phyloP scores from a whole-genome alignment of 2,113 vertebrate species.

The Manacus vitellinus region DNA sequence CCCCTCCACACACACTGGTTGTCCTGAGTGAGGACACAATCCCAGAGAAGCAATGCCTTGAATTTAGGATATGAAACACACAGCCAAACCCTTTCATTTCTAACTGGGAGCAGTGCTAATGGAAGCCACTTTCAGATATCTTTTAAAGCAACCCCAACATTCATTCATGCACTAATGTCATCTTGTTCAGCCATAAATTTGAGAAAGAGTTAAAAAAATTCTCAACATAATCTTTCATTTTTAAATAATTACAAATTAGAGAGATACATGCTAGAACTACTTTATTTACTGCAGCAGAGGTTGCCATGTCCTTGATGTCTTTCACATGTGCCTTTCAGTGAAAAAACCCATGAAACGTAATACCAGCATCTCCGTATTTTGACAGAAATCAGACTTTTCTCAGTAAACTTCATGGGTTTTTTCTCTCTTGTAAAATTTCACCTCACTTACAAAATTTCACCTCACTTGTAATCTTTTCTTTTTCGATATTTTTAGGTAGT shows the following conservation, averaged over 20 bases:
- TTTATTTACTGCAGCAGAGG: not conserved
- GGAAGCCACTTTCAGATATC: not conserved
- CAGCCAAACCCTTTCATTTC: not conserved
- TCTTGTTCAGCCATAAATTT: not conserved
- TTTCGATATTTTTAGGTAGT: not conserved
- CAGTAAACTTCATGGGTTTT: not conserved
- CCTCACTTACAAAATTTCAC: not conserved
- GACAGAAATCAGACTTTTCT: not conserved
- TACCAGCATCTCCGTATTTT: not conserved
- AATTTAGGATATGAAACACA: not conserved
- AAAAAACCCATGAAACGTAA: not conserved
- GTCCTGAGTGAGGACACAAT: not conserved
- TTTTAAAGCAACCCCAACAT: not conserved
- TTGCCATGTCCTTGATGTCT: not conserved
- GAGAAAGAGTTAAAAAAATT: not conserved
- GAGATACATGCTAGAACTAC: not conserved
- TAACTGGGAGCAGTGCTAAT: not conserved
- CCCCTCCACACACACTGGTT: accelerated
- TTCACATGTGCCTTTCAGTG: not conserved
- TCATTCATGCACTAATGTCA: not conserved
- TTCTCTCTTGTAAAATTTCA: not conserved
- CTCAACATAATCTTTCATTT: not conserved
- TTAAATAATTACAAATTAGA: not conserved
- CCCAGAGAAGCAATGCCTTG: not conserved
- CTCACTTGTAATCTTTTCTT: not conserved